phyloP scores from a whole-genome alignment of 1,140 invertebrate species.

The Helicoverpa zea region DNA sequence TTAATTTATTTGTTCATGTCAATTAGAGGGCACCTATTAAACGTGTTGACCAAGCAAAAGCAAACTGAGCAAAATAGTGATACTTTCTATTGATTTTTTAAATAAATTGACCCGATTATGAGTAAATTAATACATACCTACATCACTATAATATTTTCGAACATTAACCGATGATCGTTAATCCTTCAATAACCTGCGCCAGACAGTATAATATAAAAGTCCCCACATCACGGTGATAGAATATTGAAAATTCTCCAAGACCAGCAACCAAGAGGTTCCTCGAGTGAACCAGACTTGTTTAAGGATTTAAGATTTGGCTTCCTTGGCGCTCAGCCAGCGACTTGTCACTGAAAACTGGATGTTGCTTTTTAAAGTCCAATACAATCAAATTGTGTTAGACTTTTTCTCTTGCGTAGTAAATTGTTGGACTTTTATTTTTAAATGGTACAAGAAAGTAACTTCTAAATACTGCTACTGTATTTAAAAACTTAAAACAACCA shows the following conservation, averaged over 20 bases:
- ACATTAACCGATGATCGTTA: too few species aligned
- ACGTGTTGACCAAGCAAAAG: too few species aligned
- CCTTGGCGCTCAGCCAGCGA: conserved; percentile 24
- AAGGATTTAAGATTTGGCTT: conserved; percentile 38
- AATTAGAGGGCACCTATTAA: too few species aligned
- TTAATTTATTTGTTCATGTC: background rate
- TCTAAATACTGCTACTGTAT: background rate
- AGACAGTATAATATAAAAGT: background rate
- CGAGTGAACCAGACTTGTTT: conserved; percentile 23
- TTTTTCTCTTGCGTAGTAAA: background rate
- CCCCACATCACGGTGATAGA: background rate
- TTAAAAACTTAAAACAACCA: background rate
- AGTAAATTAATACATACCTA: too few species aligned
- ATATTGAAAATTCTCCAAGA: conserved; percentile 2
- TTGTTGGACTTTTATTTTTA: background rate
- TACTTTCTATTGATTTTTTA: too few species aligned
- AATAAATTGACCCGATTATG: too few species aligned
- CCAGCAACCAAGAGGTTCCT: conserved; percentile 18
- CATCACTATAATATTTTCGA: too few species aligned
- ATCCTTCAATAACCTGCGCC: background rate
- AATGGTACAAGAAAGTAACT: background rate
- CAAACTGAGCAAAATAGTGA: too few species aligned
- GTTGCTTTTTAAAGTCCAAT: conserved; percentile 20
- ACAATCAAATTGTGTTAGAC: background rate
- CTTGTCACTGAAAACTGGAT: conserved; percentile 14